phyloP scores from a whole-genome alignment of 2,113 vertebrate species.

The Misgurnus anguillicaudatus region DNA sequence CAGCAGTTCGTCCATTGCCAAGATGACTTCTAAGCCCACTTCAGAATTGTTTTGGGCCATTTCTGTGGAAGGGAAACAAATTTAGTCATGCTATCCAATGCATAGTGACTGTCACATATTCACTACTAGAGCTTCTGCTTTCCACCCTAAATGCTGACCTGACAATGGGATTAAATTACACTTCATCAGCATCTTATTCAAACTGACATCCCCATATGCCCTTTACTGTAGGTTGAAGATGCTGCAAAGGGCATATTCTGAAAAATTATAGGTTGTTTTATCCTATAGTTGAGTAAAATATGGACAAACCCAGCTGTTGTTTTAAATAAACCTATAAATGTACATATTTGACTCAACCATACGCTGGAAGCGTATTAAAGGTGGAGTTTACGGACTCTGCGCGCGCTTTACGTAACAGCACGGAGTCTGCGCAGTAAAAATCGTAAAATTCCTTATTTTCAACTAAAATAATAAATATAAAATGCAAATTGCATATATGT shows the following conservation, averaged over 20 bases:
- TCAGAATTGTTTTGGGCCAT: constrained; percentile 72
- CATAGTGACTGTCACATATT: background rate
- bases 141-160: background rate
- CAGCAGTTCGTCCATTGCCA: constrained; percentile 67
- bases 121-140: background rate
- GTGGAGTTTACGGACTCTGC: background rate
- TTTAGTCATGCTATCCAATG: background rate
- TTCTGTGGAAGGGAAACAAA: constrained; percentile 31
- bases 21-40: constrained; percentile 70
- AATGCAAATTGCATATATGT: background rate
- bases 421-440: background rate
- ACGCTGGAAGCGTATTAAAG: no score
- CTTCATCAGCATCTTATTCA: background rate
- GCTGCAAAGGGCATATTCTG: background rate
- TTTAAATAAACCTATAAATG: no score
- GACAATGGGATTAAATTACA: background rate
- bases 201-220: background rate
- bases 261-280: background rate
- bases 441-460: background rate
- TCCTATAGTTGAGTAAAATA: no score
- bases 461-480: no score
- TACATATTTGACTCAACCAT: no score
- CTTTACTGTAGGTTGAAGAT: background rate
- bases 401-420: background rate
- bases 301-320: no score